These are phyloP conservation scores for Actinia equina DNA, from an alignment of 64 coral and sea anemone genomes.

Conservation along the genomic window DNA sequence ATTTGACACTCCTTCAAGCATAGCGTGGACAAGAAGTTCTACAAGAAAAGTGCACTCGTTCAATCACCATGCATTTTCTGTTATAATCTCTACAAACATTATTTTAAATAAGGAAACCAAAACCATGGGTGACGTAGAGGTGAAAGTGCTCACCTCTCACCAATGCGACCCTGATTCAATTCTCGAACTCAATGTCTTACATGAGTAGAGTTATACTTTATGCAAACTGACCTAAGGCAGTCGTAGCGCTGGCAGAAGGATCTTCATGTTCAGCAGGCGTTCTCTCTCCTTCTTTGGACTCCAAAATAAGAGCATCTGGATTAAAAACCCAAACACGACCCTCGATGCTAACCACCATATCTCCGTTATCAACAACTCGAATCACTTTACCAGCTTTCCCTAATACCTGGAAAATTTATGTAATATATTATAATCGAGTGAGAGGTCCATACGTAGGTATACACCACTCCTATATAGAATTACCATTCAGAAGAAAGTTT, in stretches of 20 bases:
- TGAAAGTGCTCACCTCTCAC: no score
- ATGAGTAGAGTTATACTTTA: no score
- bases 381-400: slow-evolving; percentile 58
- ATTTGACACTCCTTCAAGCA: background rate
- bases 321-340: slow-evolving; percentile 59
- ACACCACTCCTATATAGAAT: no score
- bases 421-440: no score
- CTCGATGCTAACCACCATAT: slow-evolving; percentile 53
- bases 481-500: no score
- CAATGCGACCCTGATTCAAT: no score
- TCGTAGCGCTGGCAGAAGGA: background rate
- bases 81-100: no score
- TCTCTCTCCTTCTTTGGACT: slow-evolving; percentile 46
- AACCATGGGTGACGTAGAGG: no score
- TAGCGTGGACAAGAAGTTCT: background rate
- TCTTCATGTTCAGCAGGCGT: background rate
- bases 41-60: background rate
- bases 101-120: no score
- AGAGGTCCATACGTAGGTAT: no score
- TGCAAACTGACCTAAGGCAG: background rate
- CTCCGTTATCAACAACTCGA: slow-evolving; percentile 62
- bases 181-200: no score
- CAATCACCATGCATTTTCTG: background rate
- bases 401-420: slow-evolving; percentile 26
- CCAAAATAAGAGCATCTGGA: slow-evolving; percentile 39